A percentile compares a stretch with the other conserved stretches of the same genome.
phyloP scores from a whole-genome alignment of 2,888 invertebrate genomes.

The Ceraclea dissimilis region DNA sequence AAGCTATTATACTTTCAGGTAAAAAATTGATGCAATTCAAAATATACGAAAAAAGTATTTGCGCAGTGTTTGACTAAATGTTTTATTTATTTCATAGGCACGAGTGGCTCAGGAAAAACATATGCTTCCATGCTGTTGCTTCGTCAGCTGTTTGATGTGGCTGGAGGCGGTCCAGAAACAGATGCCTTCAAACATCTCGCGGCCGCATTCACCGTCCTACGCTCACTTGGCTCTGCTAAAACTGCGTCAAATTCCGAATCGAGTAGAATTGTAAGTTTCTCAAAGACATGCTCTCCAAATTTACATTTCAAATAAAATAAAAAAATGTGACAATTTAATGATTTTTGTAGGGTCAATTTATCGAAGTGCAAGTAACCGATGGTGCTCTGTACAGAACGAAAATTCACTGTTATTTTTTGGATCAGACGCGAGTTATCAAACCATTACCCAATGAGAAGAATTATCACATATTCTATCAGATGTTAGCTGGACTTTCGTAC shows the following conservation, averaged over 20 bases:
- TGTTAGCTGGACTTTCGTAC: constrained; percentile 78
- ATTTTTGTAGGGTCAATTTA: constrained; percentile 76
- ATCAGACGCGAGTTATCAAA: constrained; percentile 85
- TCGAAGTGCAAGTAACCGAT: constrained; percentile 93
- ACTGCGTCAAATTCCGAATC: constrained; percentile 87
- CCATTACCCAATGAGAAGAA: constrained; percentile 85
- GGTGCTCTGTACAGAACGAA: constrained; percentile 91
- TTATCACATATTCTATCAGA: constrained; percentile 95
- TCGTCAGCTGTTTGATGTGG: constrained; percentile 85
- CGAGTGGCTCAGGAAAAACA: constrained; percentile 91
- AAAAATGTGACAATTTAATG: no score
- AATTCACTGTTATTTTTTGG: constrained; percentile 93
- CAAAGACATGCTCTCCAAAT: not conserved
- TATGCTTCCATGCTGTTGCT: constrained; percentile 86
- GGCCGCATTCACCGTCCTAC: constrained; percentile 89
- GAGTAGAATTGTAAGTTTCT: constrained; percentile 79
- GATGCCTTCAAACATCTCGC: constrained; percentile 94
- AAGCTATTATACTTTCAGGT: constrained; percentile 89
- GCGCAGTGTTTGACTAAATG: not conserved
- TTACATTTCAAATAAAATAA: not conserved
- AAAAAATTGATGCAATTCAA: not conserved
- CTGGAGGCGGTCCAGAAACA: constrained; percentile 90
- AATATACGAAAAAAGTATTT: not conserved
- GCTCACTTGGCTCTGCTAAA: constrained; percentile 85
- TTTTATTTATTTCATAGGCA: constrained; percentile 47